Conservation (phyloP, 2,797 vertebrate species). For the Amniataba percoides region DNA sequence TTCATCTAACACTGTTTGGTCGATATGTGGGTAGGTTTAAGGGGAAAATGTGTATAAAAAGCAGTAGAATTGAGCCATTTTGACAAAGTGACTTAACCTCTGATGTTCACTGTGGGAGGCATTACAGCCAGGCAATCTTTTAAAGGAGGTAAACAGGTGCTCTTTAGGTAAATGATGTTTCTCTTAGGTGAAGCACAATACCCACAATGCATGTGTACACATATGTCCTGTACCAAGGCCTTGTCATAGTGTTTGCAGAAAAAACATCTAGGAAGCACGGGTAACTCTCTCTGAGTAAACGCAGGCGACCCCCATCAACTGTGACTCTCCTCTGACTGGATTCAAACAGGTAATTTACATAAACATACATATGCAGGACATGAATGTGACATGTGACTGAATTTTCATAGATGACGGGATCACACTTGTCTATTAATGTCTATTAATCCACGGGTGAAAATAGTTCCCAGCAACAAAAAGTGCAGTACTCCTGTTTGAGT, state of each 20-base stretch:
- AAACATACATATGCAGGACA: neutral
- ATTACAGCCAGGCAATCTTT: slow-evolving; percentile 1
- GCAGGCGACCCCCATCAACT: neutral
- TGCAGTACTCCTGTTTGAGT: too few species aligned
- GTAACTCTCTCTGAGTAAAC: slow-evolving; percentile 68
- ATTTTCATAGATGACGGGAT: neutral
- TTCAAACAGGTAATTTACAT: slow-evolving; percentile 32
- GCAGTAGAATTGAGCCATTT: neutral
- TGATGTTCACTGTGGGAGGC: neutral
- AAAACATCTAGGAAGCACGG: slow-evolving; percentile 41
- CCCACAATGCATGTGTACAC: slow-evolving; percentile 36
- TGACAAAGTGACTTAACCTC: neutral
- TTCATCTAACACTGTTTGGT: neutral
- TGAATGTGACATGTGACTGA: neutral
- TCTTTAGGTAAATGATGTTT: slow-evolving; percentile 44
- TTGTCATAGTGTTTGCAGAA: slow-evolving; percentile 49
- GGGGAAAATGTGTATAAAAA: neutral
- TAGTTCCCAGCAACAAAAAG: too few species aligned
- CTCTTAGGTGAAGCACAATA: slow-evolving; percentile 17
- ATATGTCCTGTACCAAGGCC: neutral
- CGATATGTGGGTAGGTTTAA: neutral
- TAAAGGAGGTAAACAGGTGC: slow-evolving; percentile 34
- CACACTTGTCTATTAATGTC: neutral
- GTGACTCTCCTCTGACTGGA: slow-evolving; percentile 5
- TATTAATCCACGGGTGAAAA: neutral